These are phyloP conservation scores for Plecturocebus donacophilus DNA, from an alignment of 2,113 vertebrate genomes.

Conservation along the genomic window DNA sequence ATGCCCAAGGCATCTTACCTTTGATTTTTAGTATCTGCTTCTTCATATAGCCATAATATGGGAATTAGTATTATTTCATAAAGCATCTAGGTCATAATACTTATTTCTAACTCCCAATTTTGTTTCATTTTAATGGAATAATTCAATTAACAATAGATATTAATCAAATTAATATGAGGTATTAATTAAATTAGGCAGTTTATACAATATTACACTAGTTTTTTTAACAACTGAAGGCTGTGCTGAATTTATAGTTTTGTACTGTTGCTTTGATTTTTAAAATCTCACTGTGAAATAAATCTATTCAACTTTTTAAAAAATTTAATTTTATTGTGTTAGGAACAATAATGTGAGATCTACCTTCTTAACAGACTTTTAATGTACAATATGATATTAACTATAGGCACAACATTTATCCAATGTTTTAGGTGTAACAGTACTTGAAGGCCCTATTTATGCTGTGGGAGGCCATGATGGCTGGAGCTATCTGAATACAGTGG, in stretches of 20 bases:
- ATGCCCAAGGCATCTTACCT: neutral
- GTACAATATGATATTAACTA: neutral
- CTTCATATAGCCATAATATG: neutral
- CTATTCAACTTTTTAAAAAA: neutral
- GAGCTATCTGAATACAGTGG: constrained; percentile 90
- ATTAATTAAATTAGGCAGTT: neutral
- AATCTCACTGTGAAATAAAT: neutral
- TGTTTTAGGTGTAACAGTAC: constrained; percentile 87
- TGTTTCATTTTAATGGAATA: neutral
- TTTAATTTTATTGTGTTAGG: neutral
- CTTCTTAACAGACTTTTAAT: neutral
- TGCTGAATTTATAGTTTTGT: neutral
- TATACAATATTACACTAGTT: neutral
- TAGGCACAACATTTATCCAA: neutral
- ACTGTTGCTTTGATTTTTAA: neutral
- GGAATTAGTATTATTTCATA: neutral
- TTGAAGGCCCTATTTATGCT: constrained; percentile 90
- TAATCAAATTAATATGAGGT: neutral
- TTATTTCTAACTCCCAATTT: neutral
- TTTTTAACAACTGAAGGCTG: neutral
- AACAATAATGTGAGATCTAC: neutral
- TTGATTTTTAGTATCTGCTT: constrained; percentile 14
- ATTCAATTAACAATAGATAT: neutral
- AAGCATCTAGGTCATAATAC: neutral
- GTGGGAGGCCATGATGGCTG: constrained; percentile 90